phyloP scores from a whole-genome alignment of 2,888 invertebrate species.

The Julus scanicus region DNA sequence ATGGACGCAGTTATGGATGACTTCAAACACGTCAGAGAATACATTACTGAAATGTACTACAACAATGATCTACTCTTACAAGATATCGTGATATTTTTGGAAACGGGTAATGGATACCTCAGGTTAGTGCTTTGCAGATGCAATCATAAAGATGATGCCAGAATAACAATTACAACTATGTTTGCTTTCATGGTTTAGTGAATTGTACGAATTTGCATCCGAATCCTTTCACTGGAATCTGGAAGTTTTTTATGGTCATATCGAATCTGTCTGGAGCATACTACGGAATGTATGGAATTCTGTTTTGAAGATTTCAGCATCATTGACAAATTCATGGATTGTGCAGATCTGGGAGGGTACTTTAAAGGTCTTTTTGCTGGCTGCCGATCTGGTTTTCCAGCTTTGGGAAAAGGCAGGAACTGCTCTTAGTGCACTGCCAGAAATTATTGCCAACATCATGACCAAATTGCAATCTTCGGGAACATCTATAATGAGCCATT shows the following conservation, averaged over 20 bases:
- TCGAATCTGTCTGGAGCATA: not conserved
- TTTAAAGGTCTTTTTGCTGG: not conserved
- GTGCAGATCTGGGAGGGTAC: constrained; percentile 38
- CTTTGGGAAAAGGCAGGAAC: constrained; percentile 27
- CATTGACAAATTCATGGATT: not conserved
- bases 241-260: not conserved
- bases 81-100: constrained; percentile 44
- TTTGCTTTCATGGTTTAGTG: not conserved
- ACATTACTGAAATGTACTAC: constrained; percentile 48
- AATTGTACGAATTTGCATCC: constrained; percentile 11
- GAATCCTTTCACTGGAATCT: constrained; percentile 41
- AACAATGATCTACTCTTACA: constrained; percentile 53
- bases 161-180: not conserved
- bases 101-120: not conserved
- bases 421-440: not conserved
- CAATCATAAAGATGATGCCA: not conserved
- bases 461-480: constrained; percentile 16
- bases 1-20: not conserved
- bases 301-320: not conserved
- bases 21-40: constrained; percentile 7
- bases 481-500: not conserved
- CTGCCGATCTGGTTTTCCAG: not conserved
- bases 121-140: not conserved
- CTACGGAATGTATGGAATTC: constrained; percentile 6
- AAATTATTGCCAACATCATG: constrained; percentile 43